Evolutionary conservation across 2,113 vertebrate genomes (phyloP), one percentile per base, ranked within the genome.

Genomic region (Athene noctua): DNA sequence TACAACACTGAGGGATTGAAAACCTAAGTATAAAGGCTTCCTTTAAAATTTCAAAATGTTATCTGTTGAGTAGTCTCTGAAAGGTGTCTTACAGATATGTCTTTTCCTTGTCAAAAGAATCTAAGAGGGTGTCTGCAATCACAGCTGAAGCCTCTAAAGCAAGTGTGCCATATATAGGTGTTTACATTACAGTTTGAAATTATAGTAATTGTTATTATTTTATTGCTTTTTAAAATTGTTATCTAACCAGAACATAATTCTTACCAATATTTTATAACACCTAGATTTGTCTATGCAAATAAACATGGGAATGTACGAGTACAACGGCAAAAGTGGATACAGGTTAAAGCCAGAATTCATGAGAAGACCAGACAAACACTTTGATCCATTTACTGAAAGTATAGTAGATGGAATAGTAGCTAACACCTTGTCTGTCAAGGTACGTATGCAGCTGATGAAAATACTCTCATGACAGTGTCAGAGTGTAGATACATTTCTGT

Each of bases 391-490:
- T 88, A 99, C 99, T 5, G 99, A 99, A 97, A 98, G 98, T 86
- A 99, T 99, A 4, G 99, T 99, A 65, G 99, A 99, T 70, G 99
- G 99, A 49, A 99, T 99, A 51, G 99, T 99, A 21, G 99, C 99
- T 74, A 99, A 99, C 98, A 99, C 99, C 4, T 97, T 99, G 62
- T 99, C 99, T 63, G 99, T 99, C 14, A 99, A 99, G 99, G 99
- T 99, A 97, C 0, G 96, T 96, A 20, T 6, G 15, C 7, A 15
- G 36, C 71, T 67, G 58, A 7, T 68, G 20, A n/a, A 90, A 71
- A 18, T 55, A 27, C 54, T 91, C 20, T 70, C 20, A 2, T 90
- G 54, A 32, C 15, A 67, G 3, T n/a, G 14, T 77, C 71, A 89
- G 34, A 68, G 38, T 30, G 26, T 10, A n/a, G 72, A 27, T 71